phyloP scores from a whole-genome alignment of 2,797 vertebrate genomes.

The Acropternis orthonyx region DNA sequence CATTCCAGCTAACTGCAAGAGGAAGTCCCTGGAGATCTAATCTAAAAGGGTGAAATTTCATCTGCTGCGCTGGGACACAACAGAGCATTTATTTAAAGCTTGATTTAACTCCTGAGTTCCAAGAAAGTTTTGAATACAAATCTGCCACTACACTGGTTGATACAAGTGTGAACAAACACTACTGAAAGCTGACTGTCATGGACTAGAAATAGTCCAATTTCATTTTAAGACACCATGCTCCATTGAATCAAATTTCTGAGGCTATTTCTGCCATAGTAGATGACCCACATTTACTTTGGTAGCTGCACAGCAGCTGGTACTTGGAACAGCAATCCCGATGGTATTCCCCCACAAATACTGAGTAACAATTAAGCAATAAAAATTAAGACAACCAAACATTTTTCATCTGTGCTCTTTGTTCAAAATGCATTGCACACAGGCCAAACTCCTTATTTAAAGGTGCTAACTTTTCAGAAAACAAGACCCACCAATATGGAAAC shows the following conservation, averaged over 20 bases:
- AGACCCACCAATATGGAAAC: not conserved
- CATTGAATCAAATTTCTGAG: not conserved
- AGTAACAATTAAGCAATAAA: not conserved
- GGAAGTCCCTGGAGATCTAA: conserved; percentile 17
- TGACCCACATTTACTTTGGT: not conserved
- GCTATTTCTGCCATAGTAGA: not conserved
- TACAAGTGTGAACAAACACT: not conserved
- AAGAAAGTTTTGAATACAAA: not conserved
- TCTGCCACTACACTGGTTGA: not conserved
- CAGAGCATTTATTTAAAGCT: not conserved
- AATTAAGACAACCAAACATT: not conserved
- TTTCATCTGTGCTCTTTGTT: not conserved
- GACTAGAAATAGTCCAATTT: not conserved
- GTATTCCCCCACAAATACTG: not conserved
- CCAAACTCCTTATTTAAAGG: not conserved
- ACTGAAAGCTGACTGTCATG: not conserved
- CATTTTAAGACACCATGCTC: not conserved
- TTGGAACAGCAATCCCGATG: not conserved
- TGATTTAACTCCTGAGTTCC: not conserved
- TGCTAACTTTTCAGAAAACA: not conserved
- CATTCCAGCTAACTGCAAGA: not conserved
- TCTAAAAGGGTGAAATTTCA: conserved; percentile 20
- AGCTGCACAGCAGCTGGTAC: not conserved
- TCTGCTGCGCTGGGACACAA: not conserved
- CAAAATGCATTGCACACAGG: not conserved